Base-by-base conservation (phyloP, 2,888 invertebrate genomes). In the Eupeodes latifasciatus region DNA sequence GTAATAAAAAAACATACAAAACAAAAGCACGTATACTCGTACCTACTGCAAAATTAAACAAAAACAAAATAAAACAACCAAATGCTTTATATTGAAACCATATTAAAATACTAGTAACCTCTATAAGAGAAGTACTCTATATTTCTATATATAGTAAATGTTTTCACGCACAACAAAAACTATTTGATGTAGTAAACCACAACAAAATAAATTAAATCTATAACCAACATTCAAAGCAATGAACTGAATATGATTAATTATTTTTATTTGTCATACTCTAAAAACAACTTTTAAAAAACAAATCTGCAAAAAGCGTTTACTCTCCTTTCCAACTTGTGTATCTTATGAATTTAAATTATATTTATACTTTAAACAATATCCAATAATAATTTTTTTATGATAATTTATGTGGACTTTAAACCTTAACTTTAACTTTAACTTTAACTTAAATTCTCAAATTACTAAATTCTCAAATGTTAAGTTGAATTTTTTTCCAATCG, bases 151-250 rank as follows among this genome's bases (percentile, higher is more conserved):
- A 79, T 81, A 77, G 53, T 87, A 81, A 87, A 87, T 87, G 84
- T 87, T 81, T 67, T 67, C 55, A 34, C 64, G 87, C 87, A 88
- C 86, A 74, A 83, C 77, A 81, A 77, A 67, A 72, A 47, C 72
- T 81, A 47, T 88, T 84, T 88, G 77, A 85, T 88, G 84, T 88
- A 84, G 82, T 88, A 81, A 47, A 80, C 55, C 67, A 84, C 87
- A 83, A 71, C 78, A 75, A 75, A 27, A 27, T 47, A 62, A 19
- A 66, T 59, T 77, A 83, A 81, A 67, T 11, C 51, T 67, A 40
- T 40, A 67, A 57, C 19, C 49, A 72, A 72, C 27, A 72, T 59
- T 72, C 72, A 72, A 72, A 72, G 72, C 72, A 72, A 59, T 72
- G 57, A 72, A 72, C 57, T 72, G 19, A 72, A 72, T 72, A 47